Percentiles rank a stretch among this genome's conserved stretches.
Conservation (phyloP, 92 coral and sea anemone genomes). For the Nematostella vectensis region DNA sequence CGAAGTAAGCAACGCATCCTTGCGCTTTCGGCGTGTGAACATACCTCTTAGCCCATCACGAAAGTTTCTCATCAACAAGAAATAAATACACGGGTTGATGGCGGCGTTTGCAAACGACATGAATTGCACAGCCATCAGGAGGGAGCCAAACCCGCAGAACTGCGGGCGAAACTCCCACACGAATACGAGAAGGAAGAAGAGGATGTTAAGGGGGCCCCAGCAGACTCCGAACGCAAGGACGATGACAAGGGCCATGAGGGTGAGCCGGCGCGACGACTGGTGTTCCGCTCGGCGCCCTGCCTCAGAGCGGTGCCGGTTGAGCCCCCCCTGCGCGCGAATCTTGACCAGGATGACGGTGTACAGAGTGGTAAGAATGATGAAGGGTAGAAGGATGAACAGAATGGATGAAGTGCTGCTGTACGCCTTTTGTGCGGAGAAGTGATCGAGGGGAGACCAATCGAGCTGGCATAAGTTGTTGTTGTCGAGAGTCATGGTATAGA, state of each 20-base stretch:
- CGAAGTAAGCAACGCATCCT: no score
- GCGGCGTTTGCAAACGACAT: constrained; percentile 22
- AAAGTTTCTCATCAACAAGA: constrained; percentile 34
- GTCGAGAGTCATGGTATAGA: constrained; percentile 13
- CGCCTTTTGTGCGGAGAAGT: constrained; percentile 6
- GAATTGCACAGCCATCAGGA: constrained; percentile 14
- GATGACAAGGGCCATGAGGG: constrained; percentile 22
- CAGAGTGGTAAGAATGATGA: constrained; percentile 7
- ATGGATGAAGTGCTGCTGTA: constrained; percentile 6
- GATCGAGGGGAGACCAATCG: constrained; percentile 8
- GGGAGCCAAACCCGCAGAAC: constrained; percentile 10
- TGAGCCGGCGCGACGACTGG: constrained; percentile 20
- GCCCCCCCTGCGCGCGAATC: background rate
- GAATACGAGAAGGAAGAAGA: constrained; percentile 14
- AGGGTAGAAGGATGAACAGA: constrained; percentile 15
- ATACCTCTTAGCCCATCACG: constrained; percentile 20
- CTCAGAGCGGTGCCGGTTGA: constrained; percentile 2
- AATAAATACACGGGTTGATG: constrained; percentile 36
- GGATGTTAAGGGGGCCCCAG: constrained; percentile 19
- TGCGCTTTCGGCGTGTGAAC: no score
- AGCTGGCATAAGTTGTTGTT: background rate
- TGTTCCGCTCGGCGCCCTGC: constrained; percentile 11
- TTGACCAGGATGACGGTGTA: constrained; percentile 26
- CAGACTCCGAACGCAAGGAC: constrained; percentile 22
- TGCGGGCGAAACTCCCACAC: constrained; percentile 15